Percentiles rank a stretch among this genome's conserved stretches.
Conservation (phyloP, 2,888 invertebrate species). For the Macrosiphum euphorbiae region DNA sequence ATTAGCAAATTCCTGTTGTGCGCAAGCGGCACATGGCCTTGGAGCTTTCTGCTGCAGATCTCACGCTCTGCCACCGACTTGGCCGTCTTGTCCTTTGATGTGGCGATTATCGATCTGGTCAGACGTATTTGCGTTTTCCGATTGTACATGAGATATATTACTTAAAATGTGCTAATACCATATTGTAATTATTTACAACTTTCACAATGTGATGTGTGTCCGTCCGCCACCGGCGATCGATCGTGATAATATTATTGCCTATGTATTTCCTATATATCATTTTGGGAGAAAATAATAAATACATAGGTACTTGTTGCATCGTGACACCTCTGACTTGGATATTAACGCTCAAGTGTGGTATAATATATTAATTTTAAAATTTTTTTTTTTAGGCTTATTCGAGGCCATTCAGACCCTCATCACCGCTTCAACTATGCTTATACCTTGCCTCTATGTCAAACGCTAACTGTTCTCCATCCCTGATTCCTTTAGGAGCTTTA, state of each 20-base stretch:
- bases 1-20: conserved; percentile 49
- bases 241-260: background rate
- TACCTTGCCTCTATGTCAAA: too few species aligned
- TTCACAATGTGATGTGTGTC: background rate
- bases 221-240: background rate
- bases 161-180: background rate
- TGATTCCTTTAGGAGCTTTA: too few species aligned
- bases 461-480: too few species aligned
- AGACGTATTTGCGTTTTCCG: background rate
- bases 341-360: background rate
- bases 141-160: background rate
- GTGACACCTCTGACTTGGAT: background rate
- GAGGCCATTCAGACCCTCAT: too few species aligned
- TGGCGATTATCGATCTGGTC: background rate
- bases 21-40: background rate
- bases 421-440: too few species aligned
- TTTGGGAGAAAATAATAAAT: background rate
- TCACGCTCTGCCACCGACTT: background rate
- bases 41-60: background rate
- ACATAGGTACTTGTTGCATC: background rate
- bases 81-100: background rate
- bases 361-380: background rate
- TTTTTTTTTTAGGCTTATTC: too few species aligned
- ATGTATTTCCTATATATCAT: background rate
- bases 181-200: background rate